Evolutionary conservation across 2,797 vertebrate species (phyloP).

Genomic region (Paramormyrops hopkinsi): DNA sequence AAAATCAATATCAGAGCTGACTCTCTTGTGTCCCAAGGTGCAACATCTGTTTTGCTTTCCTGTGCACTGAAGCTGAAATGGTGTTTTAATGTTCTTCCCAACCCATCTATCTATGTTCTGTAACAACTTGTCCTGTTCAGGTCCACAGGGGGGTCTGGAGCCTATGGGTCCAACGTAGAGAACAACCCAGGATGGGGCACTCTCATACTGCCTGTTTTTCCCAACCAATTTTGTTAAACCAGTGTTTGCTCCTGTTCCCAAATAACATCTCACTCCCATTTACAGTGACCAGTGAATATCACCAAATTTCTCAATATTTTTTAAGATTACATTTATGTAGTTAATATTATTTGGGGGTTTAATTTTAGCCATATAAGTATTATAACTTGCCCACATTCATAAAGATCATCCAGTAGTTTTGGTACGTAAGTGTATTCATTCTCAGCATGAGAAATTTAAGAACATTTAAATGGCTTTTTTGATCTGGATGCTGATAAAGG

Average conservation of each 20-base stretch:
- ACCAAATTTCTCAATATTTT: background rate
- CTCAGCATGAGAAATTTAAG: background rate
- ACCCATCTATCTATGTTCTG: background rate
- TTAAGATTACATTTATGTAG: background rate
- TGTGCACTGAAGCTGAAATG: background rate
- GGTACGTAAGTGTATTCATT: background rate
- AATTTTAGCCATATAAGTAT: background rate
- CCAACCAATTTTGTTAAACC: background rate
- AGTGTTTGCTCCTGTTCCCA: background rate
- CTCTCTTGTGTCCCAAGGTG: background rate
- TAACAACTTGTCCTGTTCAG: background rate
- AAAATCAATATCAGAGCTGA: background rate
- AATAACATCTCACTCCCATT: background rate
- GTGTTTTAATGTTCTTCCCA: background rate
- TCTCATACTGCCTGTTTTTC: background rate
- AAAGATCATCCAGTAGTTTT: background rate
- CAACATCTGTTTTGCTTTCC: background rate
- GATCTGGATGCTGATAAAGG: background rate
- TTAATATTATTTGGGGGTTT: background rate
- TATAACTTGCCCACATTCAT: background rate
- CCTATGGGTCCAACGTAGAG: background rate
- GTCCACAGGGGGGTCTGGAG: background rate
- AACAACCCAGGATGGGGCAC: background rate
- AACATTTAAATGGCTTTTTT: background rate
- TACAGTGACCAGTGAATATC: background rate